Percentiles rank a stretch among this genome's conserved stretches.
Evolutionary conservation across 1,140 invertebrate species (phyloP).

Genomic region (Ceratina calcarata): DNA sequence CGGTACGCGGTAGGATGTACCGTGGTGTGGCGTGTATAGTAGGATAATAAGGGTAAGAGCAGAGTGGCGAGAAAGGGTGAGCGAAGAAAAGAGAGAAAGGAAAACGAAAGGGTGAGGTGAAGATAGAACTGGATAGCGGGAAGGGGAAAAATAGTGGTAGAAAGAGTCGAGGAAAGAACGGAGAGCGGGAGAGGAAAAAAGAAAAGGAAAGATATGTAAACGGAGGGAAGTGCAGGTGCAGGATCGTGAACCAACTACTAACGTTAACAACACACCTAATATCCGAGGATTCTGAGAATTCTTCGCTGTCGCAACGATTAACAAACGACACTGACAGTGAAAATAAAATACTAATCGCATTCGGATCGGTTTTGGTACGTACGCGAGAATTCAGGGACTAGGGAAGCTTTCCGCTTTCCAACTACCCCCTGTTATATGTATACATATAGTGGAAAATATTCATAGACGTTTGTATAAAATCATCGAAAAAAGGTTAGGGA

Average conservation of each 20-base stretch:
- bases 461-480: not conserved
- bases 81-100: conserved; percentile 6
- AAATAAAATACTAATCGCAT: conserved; percentile 72
- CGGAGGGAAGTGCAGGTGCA: conserved; percentile 32
- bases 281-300: not conserved
- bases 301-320: conserved; percentile 51
- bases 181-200: not conserved
- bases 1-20: conserved; percentile 1
- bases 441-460: too few species aligned
- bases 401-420: conserved; percentile 5
- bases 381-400: conserved; percentile 26
- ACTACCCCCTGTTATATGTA: not conserved
- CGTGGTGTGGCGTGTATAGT: not conserved
- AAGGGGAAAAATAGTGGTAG: conserved; percentile 27
- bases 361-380: conserved; percentile 58
- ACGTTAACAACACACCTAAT: not conserved
- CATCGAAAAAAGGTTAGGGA: not conserved
- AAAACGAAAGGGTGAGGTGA: conserved; percentile 29
- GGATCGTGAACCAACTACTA: conserved; percentile 22
- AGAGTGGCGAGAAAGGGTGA: conserved; percentile 26
- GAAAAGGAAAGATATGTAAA: conserved; percentile 39
- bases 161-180: conserved; percentile 4
- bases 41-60: not conserved
- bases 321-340: conserved; percentile 72
- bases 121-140: conserved; percentile 21